Evolutionary conservation across 2,888 invertebrate genomes (phyloP).

Genomic region (Formica aserva): DNA sequence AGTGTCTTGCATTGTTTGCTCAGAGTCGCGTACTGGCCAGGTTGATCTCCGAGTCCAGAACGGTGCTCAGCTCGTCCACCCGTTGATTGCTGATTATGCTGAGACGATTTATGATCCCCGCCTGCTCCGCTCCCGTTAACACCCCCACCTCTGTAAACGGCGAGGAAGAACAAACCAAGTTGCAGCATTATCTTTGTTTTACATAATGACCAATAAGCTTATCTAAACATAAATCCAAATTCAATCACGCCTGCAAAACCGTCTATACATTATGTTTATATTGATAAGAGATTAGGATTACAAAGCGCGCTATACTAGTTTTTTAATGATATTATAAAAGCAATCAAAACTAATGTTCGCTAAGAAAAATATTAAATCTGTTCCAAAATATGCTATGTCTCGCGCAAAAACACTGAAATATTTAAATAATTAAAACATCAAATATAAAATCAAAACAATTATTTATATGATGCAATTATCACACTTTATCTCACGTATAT

Average conservation of each 20-base stretch:
- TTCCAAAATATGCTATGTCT: conserved; percentile 15
- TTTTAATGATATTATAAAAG: conserved; percentile 35
- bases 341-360: conserved; percentile 35
- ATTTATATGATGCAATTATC: conserved; percentile 33
- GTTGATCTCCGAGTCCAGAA: conserved; percentile 86
- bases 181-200: conserved; percentile 80
- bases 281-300: conserved; percentile 35
- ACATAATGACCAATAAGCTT: conserved; percentile 54
- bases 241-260: conserved; percentile 37
- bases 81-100: conserved; percentile 86
- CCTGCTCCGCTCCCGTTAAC: conserved; percentile 84
- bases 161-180: conserved; percentile 80
- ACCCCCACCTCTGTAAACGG: conserved; percentile 85
- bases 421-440: conserved; percentile 44
- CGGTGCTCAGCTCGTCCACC: conserved; percentile 86
- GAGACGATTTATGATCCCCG: conserved; percentile 85
- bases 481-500: conserved; percentile 18
- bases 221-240: conserved; percentile 52
- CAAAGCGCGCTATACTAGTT: conserved; percentile 45
- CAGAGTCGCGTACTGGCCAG: conserved; percentile 95
- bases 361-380: conserved; percentile 31
- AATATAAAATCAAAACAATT: conserved; percentile 50
- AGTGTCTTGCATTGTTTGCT: conserved; percentile 98
- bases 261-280: conserved; percentile 38
- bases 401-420: conserved; percentile 33